phyloP scores from a whole-genome alignment of 2,888 invertebrate genomes.

The Diarsia brunnea region DNA sequence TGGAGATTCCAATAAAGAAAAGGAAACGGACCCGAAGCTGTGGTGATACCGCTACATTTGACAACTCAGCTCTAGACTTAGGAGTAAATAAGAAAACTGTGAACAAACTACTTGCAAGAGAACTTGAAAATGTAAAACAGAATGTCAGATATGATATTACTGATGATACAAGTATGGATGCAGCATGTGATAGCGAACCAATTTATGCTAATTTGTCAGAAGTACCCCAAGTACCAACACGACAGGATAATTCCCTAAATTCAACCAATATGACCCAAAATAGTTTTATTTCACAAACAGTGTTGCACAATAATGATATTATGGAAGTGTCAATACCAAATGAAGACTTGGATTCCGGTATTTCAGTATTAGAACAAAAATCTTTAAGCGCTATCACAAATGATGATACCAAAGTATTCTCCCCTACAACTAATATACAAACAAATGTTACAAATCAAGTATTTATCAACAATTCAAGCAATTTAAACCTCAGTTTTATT shows the following conservation, averaged over 20 bases:
- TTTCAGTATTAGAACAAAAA: slow-evolving; percentile 82
- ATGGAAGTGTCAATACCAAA: slow-evolving; percentile 63
- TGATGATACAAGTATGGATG: slow-evolving; percentile 24
- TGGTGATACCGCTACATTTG: slow-evolving; percentile 81
- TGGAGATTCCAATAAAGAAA: slow-evolving; percentile 87
- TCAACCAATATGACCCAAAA: slow-evolving; percentile 32
- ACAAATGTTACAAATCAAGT: slow-evolving; percentile 82
- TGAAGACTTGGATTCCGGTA: slow-evolving; percentile 69
- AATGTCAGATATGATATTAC: slow-evolving; percentile 71
- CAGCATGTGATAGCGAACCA: slow-evolving; percentile 70
- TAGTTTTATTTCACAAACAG: slow-evolving; percentile 25
- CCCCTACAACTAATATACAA: slow-evolving; percentile 78
- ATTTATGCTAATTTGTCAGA: slow-evolving; percentile 79
- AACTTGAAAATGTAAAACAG: slow-evolving; percentile 85
- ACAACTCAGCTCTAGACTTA: slow-evolving; percentile 85
- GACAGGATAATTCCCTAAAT: slow-evolving; percentile 33
- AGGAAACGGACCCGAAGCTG: slow-evolving; percentile 84
- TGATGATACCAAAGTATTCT: slow-evolving; percentile 65
- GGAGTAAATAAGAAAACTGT: slow-evolving; percentile 82
- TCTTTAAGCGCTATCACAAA: slow-evolving; percentile 65
- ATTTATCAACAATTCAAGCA: slow-evolving; percentile 81
- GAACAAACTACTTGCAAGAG: slow-evolving; percentile 83
- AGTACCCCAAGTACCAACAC: slow-evolving; percentile 13
- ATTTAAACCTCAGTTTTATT: slow-evolving; percentile 86
- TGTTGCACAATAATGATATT: slow-evolving; percentile 41